Evolutionary conservation across 2,797 vertebrate genomes (phyloP).

Genomic region (Synaphobranchus kaupii): DNA sequence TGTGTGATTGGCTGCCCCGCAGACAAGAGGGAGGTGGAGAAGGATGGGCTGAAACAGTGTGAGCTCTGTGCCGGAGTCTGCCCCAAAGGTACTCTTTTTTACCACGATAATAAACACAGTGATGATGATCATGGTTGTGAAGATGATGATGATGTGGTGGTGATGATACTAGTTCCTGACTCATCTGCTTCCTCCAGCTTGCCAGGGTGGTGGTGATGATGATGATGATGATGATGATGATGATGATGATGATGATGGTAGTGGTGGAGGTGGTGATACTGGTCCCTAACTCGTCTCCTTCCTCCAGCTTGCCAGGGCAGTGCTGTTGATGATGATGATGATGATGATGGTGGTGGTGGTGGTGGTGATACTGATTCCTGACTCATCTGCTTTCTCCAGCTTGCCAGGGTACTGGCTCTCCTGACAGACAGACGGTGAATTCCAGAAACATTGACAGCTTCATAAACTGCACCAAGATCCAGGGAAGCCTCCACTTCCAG

Average conservation of each 20-base stretch:
- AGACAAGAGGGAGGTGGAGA: slow-evolving; percentile 89
- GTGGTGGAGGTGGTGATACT: background rate
- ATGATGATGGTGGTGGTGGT: background rate
- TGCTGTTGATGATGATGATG: slow-evolving; percentile 50
- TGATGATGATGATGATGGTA: background rate
- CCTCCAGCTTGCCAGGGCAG: slow-evolving; percentile 87
- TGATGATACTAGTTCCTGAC: slow-evolving; percentile 25
- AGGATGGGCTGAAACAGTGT: slow-evolving; percentile 85
- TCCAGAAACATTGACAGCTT: slow-evolving; percentile 94
- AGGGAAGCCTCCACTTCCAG: slow-evolving; percentile 92
- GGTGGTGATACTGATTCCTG: slow-evolving; percentile 14
- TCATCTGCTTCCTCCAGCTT: slow-evolving; percentile 70
- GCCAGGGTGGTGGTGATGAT: slow-evolving; percentile 82
- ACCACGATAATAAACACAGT: too few relatives aligned
- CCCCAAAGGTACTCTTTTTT: slow-evolving; percentile 80
- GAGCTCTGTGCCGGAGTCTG: slow-evolving; percentile 87
- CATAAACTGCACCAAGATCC: slow-evolving; percentile 94
- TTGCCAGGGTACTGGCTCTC: slow-evolving; percentile 86
- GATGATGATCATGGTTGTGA: background rate
- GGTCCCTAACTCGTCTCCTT: slow-evolving; percentile 36
- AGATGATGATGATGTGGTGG: background rate
- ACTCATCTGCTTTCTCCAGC: slow-evolving; percentile 65
- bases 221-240: background rate
- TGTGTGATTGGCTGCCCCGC: slow-evolving; percentile 89
- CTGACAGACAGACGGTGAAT: slow-evolving; percentile 86